Evolutionary conservation across 2,113 vertebrate genomes (phyloP), one percentile per base, ranked within the genome.

Genomic region (Pelecanoides urinatrix): DNA sequence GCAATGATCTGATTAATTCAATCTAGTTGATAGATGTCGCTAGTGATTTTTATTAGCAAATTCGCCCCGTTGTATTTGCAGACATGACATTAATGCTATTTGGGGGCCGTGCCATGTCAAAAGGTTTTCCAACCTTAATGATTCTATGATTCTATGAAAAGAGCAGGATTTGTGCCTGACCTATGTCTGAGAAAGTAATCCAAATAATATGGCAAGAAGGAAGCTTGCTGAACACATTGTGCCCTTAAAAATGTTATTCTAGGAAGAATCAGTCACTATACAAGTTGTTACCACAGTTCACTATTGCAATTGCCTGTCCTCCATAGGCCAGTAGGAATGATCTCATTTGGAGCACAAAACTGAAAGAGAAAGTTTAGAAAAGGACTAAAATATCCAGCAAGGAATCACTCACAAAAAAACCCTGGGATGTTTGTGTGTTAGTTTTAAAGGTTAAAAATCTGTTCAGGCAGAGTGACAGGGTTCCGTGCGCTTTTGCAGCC

Each of bases 1-100:
- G 34, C 30, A 89, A 65, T 68, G 66, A 94, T 65, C 86, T 89
- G 40, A 91, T 96, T 94, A 92, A 91, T 87, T 85, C 40, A 71
- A 65, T 77, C 55, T 27, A 66, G 50, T 61, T 93, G 88, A 93
- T 55, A 77, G 66, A 88, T 88, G 72, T 52, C 25, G 0, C 61
- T 40, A 86, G 59, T 0, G 3, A 61, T 91, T 91, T 86, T 62
- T 80, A 73, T 87, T 77, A 91, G 76, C 86, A 72, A 86, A 61
- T 67, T 68, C 20, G 47, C 61, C 68, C 32, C 6, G 4, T 7
- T 92, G 38, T 49, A 92, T 88, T 94, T 95, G n/a, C 63, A 92
- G 58, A 86, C 2, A 1, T 70, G 85, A 77, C 85, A 78, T 63
- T 81, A 91, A 91, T 81, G 55, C 17, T 75, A 2, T 58, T 38